Evolutionary conservation across 2,113 vertebrate species (phyloP).

Genomic region (Oreochromis tanganicae): DNA sequence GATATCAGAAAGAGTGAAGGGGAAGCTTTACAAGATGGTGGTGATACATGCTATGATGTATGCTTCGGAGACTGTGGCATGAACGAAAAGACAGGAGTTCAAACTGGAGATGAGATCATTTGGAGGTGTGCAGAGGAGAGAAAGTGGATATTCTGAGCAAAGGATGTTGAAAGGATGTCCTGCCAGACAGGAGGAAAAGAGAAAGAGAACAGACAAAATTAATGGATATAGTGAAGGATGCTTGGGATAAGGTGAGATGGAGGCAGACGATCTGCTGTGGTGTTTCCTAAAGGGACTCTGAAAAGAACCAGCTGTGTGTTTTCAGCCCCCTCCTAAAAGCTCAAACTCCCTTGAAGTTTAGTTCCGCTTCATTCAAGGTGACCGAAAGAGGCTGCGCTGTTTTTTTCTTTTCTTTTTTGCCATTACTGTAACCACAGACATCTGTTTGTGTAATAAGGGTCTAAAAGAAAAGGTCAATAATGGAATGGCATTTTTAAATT

Average conservation of each 20-base stretch:
- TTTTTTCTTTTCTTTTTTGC: neutral
- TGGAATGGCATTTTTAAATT: neutral
- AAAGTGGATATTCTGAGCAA: neutral
- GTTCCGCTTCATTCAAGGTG: neutral
- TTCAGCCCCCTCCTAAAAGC: neutral
- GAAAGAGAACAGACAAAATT: neutral
- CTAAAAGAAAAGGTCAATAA: neutral
- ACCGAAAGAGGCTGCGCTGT: neutral
- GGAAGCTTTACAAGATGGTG: neutral
- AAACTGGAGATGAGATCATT: neutral
- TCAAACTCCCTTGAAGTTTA: neutral
- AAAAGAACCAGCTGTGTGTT: neutral
- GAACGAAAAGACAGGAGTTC: neutral
- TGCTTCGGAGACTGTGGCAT: neutral
- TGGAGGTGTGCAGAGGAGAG: neutral
- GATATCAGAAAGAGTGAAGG: neutral
- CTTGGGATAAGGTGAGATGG: neutral
- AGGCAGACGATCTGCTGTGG: accelerated
- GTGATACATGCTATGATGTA: neutral
- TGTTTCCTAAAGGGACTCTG: neutral
- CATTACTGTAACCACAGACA: neutral
- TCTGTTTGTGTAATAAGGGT: neutral
- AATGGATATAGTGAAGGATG: neutral
- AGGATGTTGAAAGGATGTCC: neutral
- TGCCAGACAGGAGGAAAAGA: neutral